Evolutionary conservation across 2,888 invertebrate genomes (phyloP).

Genomic region (Blera fallax): DNA sequence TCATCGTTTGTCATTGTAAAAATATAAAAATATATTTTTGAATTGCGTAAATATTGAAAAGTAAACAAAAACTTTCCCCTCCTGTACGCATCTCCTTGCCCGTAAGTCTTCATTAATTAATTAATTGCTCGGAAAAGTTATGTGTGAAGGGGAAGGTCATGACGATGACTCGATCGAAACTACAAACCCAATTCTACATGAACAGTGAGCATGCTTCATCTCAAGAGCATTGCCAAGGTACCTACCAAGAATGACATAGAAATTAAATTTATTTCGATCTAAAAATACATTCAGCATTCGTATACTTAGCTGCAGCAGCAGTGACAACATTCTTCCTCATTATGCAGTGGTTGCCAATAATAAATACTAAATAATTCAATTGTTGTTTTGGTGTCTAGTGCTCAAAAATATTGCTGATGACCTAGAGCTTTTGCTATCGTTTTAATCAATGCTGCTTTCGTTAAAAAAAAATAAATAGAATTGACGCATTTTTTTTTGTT

Average conservation of each 20-base stretch:
- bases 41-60: slow-evolving; percentile 17
- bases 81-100: background rate
- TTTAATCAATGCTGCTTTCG: slow-evolving; percentile 19
- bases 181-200: slow-evolving; percentile 11
- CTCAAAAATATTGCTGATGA: slow-evolving; percentile 22
- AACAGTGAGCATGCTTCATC: slow-evolving; percentile 21
- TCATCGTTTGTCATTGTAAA: slow-evolving; percentile 15
- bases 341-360: slow-evolving; percentile 46
- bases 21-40: slow-evolving; percentile 41
- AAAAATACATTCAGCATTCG: slow-evolving; percentile 48
- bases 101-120: slow-evolving; percentile 55
- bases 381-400: slow-evolving; percentile 1
- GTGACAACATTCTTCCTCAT: slow-evolving; percentile 48
- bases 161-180: slow-evolving; percentile 44
- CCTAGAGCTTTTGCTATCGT: slow-evolving; percentile 55
- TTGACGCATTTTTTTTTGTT: background rate
- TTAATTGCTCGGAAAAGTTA: slow-evolving; percentile 55
- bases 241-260: slow-evolving; percentile 49
- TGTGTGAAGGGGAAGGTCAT: slow-evolving; percentile 62
- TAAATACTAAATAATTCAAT: slow-evolving; percentile 10
- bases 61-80: background rate
- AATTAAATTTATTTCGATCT: slow-evolving; percentile 50
- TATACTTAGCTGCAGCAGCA: slow-evolving; percentile 11
- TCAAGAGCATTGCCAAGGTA: slow-evolving; percentile 70
- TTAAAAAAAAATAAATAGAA: too few species aligned